phyloP scores from a whole-genome alignment of 2,113 vertebrate genomes.

The Zosterops borbonicus region DNA sequence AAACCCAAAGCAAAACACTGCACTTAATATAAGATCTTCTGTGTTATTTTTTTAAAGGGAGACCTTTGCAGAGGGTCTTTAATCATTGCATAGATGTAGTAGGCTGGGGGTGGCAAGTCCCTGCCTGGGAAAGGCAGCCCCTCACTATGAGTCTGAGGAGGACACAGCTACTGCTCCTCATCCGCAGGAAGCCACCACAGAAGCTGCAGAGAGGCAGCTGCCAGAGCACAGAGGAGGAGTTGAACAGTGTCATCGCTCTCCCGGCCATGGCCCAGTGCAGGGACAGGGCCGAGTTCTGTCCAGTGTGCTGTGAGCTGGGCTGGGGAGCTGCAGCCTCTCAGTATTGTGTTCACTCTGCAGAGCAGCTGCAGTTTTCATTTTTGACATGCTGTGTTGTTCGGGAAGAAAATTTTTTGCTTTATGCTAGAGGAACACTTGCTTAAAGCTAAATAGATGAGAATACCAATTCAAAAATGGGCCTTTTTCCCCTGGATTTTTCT shows the following conservation, averaged over 20 bases:
- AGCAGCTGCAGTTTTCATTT: background rate
- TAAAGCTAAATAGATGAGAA: background rate
- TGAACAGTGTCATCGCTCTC: accelerated
- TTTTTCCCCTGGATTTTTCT: background rate
- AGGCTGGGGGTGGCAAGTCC: background rate
- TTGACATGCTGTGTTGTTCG: background rate
- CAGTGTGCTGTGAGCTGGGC: background rate
- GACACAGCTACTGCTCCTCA: background rate
- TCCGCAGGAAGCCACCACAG: background rate
- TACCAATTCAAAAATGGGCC: background rate
- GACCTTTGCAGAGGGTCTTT: background rate
- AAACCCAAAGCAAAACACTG: background rate
- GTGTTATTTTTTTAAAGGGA: background rate
- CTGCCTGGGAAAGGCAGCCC: background rate
- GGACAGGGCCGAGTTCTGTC: background rate
- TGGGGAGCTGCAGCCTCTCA: background rate
- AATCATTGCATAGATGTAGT: background rate
- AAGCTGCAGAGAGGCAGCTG: background rate
- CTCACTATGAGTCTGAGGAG: background rate
- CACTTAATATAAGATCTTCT: background rate
- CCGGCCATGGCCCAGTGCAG: background rate
- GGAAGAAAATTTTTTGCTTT: background rate
- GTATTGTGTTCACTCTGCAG: background rate
- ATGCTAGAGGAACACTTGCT: background rate
- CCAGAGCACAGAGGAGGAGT: background rate